Base-by-base conservation (phyloP, 2,888 invertebrate genomes). In the Eilema sororculum region DNA sequence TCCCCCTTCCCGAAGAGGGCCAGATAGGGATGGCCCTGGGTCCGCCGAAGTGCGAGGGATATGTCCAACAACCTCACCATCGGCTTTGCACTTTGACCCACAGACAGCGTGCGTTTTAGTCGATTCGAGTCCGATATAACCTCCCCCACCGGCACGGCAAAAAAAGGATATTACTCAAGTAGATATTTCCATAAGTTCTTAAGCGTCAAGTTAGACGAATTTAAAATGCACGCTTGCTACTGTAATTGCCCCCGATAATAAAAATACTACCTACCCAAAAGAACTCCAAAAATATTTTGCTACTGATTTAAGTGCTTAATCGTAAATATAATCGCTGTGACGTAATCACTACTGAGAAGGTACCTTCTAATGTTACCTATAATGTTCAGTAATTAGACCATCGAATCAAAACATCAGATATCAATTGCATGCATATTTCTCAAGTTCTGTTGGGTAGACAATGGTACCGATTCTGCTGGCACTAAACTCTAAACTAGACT, bases 401-500 rank as follows among this genome's bases (percentile, higher is more conserved):
- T 22, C 60, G 4, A 33, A 12, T 22, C 60, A 41, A 10, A 24
- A 22, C 16, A 24, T 62, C 37, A 16, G 8, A 61, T 61, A 37
- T 22, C 20, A 61, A 33, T 25, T 37, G 33, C 62, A 20, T 71
- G 28, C 56, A 28, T 28, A 25, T 65, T n/a, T 33, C 3, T 57
- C 56, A 65, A 33, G 69, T 71, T 73, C 73, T 64, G 59, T 69
- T 68, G 67, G 59, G 74, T 74, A 72, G 46, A 74, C 72, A 82
- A 82, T n/a, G 52, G 52, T 52, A n/a, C 52, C 9, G 52, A 52
- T 52, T 52, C 52, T 52, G n/a, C 9, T 52, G 52, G 20, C 52
- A n/a, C n/a, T 16, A n/a, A n/a, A 52, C 52, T 46, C 46, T 16
- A 20, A 46, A 46, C 46, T 20, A 20, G 16, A 46, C 41, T 46